These are phyloP conservation scores for Aulostomus chinensis DNA, from an alignment of 2,797 vertebrate species.

Conservation along the genomic window DNA sequence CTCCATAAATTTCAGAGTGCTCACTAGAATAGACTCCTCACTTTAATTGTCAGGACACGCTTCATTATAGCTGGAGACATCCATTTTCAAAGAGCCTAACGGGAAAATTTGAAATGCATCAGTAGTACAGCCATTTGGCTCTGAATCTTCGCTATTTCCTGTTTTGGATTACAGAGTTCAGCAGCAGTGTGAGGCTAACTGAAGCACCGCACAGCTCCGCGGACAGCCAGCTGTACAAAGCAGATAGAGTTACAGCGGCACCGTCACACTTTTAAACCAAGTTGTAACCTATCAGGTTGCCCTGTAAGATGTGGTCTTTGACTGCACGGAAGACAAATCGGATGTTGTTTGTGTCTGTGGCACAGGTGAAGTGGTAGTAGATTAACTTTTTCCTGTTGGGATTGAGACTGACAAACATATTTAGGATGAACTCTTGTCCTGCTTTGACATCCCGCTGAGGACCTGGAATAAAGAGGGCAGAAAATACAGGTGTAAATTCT, in stretches of 20 bases:
- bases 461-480: conserved; percentile 71
- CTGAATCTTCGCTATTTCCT: conserved; percentile 54
- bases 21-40: conserved; percentile 32
- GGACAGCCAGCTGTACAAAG: conserved; percentile 32
- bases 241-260: conserved; percentile 26
- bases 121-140: conserved; percentile 58
- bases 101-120: conserved; percentile 56
- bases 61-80: conserved; percentile 57
- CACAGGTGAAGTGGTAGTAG: conserved; percentile 90
- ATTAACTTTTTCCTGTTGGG: conserved; percentile 90
- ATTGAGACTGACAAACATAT: conserved; percentile 94
- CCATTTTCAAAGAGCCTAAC: conserved; percentile 48
- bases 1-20: conserved; percentile 45
- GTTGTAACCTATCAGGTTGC: conserved; percentile 79
- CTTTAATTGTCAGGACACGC: conserved; percentile 62
- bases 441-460: conserved; percentile 88
- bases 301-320: conserved; percentile 92
- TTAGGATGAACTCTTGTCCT: conserved; percentile 90
- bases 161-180: conserved; percentile 56
- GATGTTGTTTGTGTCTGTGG: conserved; percentile 90
- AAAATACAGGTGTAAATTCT: too few relatives aligned
- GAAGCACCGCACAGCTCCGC: conserved; percentile 41
- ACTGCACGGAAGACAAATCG: conserved; percentile 87
- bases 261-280: conserved; percentile 59
- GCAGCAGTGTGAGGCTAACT: conserved; percentile 38